phyloP scores from a whole-genome alignment of 2,888 invertebrate species.

The Creontiades dilutus region DNA sequence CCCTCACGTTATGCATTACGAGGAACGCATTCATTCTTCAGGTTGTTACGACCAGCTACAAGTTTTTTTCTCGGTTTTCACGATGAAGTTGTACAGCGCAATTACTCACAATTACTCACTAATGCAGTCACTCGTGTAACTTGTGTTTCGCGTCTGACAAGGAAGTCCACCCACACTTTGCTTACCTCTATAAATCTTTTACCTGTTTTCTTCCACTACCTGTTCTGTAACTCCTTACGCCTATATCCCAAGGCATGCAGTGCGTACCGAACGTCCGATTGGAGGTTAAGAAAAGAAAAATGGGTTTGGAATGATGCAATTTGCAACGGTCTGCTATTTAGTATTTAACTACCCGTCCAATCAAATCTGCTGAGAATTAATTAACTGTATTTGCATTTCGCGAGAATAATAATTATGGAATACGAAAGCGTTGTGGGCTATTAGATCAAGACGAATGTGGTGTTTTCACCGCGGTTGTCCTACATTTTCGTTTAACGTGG shows the following conservation, averaged over 20 bases:
- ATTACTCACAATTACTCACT: not conserved
- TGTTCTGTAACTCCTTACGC: too few relatives aligned
- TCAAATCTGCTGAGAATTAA: not conserved
- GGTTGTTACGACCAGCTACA: not conserved
- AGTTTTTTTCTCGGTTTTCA: not conserved
- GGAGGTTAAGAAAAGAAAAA: not conserved
- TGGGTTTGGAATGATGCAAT: not conserved
- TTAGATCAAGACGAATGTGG: slow-evolving; percentile 20
- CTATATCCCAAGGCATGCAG: too few relatives aligned
- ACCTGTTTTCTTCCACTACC: too few relatives aligned
- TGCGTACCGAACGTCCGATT: too few relatives aligned
- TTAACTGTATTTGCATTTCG: not conserved
- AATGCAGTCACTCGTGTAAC: not conserved
- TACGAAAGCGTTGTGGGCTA: not conserved
- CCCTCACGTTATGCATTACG: not conserved
- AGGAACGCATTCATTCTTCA: not conserved
- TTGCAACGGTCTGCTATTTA: not conserved
- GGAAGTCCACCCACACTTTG: not conserved
- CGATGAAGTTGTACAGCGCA: not conserved
- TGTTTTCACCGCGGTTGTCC: not conserved
- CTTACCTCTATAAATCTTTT: not conserved
- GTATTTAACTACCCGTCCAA: not conserved
- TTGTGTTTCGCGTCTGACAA: not conserved
- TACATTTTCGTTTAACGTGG: not conserved
- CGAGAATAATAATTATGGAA: slow-evolving; percentile 7